Conservation (phyloP, 1,140 invertebrate genomes). For the Scylla paramamosain region DNA sequence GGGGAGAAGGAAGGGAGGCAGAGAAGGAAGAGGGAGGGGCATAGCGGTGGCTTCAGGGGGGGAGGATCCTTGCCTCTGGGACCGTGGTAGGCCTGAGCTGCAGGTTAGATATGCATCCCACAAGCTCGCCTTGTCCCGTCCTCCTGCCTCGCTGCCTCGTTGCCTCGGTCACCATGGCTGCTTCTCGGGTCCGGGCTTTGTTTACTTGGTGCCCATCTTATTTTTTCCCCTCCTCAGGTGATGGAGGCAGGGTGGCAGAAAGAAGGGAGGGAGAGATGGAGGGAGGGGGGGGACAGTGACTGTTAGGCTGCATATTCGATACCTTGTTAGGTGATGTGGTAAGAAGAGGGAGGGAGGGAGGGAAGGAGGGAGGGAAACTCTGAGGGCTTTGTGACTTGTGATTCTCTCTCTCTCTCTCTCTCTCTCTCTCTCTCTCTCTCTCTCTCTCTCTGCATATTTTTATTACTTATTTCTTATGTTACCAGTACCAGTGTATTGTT, state of each 20-base stretch:
- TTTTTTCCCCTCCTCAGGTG: not conserved
- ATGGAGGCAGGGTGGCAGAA: not conserved
- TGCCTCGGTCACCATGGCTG: not conserved
- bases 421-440: constrained; percentile 28
- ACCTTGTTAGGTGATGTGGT: constrained; percentile 4
- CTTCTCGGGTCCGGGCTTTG: not conserved
- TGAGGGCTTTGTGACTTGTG: constrained; percentile 26
- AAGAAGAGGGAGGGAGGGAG: not conserved
- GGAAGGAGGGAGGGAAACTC: not conserved
- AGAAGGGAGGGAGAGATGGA: constrained; percentile 6
- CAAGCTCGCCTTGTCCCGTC: not conserved
- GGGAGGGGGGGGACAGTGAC: not conserved
- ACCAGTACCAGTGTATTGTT: too few species aligned
- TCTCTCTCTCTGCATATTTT: constrained; percentile 6
- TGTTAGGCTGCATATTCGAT: not conserved
- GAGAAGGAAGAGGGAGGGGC: not conserved
- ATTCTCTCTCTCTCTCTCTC: constrained; percentile 39
- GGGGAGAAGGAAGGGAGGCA: not conserved
- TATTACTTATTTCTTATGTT: too few species aligned
- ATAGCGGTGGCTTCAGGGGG: too few species aligned
- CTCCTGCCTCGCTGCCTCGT: not conserved
- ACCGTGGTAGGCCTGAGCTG: not conserved
- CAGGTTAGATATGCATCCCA: not conserved
- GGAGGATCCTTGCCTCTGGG: not conserved
- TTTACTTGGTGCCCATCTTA: not conserved